Percentiles rank a stretch among this genome's conserved stretches.
These are phyloP conservation scores for Uropetala carovei DNA, from an alignment of 2,888 invertebrate species.

Conservation along the genomic window DNA sequence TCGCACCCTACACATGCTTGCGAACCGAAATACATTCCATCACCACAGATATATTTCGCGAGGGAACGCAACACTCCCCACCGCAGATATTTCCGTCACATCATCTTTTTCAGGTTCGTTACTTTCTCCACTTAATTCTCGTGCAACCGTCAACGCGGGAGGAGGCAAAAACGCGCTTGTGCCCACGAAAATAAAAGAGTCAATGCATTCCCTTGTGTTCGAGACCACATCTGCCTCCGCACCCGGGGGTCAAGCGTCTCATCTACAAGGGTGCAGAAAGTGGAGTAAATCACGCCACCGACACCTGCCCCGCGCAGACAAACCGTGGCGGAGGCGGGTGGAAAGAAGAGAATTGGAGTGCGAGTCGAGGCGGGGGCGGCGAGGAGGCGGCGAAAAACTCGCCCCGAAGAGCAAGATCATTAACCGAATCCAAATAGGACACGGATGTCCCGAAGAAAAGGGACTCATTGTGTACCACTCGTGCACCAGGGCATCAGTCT, in stretches of 20 bases:
- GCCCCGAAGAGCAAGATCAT: not conserved
- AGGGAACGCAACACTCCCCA: no score
- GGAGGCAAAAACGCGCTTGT: not conserved
- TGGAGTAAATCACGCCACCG: constrained; percentile 25
- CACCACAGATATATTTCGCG: no score
- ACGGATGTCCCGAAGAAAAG: not conserved
- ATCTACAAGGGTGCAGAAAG: not conserved
- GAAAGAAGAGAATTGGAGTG: not conserved
- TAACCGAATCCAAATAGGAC: constrained; percentile 22
- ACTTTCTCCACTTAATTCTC: not conserved
- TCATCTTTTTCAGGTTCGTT: not conserved
- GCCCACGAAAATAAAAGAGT: constrained; percentile 25
- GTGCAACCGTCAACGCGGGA: not conserved
- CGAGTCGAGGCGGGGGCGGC: not conserved
- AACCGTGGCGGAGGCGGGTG: not conserved
- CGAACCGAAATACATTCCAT: no score
- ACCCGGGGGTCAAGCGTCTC: constrained; percentile 1
- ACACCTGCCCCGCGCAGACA: constrained; percentile 41
- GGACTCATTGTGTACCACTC: constrained; percentile 1
- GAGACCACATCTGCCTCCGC: constrained; percentile 33
- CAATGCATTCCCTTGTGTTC: constrained; percentile 25
- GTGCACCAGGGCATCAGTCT: constrained; percentile 24
- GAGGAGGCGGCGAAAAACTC: not conserved
- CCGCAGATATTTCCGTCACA: not conserved
- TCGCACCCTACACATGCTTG: no score